Percentiles rank a stretch among this genome's conserved stretches.
These are phyloP conservation scores for Scotopteryx bipunctaria DNA, from an alignment of 2,888 invertebrate genomes.

Conservation along the genomic window DNA sequence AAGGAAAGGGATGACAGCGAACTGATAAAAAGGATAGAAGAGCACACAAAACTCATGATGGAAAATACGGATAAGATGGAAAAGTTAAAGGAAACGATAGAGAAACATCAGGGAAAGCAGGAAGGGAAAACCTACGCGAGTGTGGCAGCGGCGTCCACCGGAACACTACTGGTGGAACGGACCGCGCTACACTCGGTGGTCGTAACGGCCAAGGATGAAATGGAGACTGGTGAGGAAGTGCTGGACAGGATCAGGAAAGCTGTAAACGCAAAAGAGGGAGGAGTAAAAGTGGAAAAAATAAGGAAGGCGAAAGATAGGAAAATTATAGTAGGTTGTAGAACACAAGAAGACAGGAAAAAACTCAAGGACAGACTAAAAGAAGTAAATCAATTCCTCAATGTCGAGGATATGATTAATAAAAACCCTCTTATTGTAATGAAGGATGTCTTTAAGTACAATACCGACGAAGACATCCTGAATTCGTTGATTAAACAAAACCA, in stretches of 20 bases:
- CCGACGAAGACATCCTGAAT: background rate
- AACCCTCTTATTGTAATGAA: constrained; percentile 24
- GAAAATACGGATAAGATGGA: background rate
- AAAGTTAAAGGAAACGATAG: background rate
- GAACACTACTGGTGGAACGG: background rate
- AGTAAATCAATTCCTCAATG: constrained; percentile 3
- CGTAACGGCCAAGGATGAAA: constrained; percentile 10
- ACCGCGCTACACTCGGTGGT: constrained; percentile 25
- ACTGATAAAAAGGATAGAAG: background rate
- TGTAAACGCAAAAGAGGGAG: constrained; percentile 22
- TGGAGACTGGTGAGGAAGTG: constrained; percentile 23
- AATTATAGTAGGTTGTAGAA: constrained; percentile 16
- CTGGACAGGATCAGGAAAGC: constrained; percentile 14
- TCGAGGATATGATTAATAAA: constrained; percentile 27
- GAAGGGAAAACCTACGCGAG: constrained; percentile 6
- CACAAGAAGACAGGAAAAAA: constrained; percentile 15
- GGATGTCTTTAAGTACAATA: constrained; percentile 20
- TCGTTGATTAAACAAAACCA: background rate
- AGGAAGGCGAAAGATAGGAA: constrained; percentile 28
- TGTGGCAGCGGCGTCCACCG: background rate
- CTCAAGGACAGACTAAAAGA: constrained; percentile 15
- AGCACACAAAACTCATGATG: background rate
- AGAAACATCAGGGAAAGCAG: background rate
- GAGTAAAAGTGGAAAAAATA: constrained; percentile 18
- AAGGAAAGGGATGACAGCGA: background rate